phyloP scores from a whole-genome alignment of 2,888 invertebrate species.

The Cryptus armator region DNA sequence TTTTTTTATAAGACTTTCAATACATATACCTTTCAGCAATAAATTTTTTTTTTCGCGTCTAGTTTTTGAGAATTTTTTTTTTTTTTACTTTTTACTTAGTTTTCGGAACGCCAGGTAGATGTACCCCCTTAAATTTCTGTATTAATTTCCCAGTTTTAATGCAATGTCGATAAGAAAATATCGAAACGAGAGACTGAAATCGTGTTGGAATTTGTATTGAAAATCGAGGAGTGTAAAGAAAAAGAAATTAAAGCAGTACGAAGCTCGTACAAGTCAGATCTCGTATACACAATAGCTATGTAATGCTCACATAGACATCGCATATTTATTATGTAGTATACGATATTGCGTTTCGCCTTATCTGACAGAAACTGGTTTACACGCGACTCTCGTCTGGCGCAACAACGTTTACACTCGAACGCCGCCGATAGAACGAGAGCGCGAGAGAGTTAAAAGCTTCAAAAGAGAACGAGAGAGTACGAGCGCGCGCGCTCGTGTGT shows the following conservation, averaged over 20 bases:
- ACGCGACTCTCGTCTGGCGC: slow-evolving; percentile 47
- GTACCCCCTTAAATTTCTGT: background rate
- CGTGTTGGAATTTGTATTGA: slow-evolving; percentile 22
- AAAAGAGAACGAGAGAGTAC: slow-evolving; percentile 53
- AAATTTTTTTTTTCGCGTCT: too few species aligned
- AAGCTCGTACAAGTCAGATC: slow-evolving; percentile 20
- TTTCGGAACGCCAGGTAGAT: too few species aligned
- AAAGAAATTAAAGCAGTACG: slow-evolving; percentile 14
- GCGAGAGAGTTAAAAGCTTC: slow-evolving; percentile 29
- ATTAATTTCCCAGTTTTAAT: background rate
- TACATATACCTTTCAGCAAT: background rate
- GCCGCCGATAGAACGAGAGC: slow-evolving; percentile 30
- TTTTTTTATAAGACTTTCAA: background rate
- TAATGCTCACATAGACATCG: background rate
- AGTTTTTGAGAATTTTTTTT: too few species aligned
- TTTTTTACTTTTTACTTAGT: too few species aligned
- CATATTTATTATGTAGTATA: slow-evolving; percentile 20
- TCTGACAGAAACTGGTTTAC: slow-evolving; percentile 56
- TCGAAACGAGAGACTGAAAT: slow-evolving; percentile 28
- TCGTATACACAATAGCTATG: slow-evolving; percentile 19
- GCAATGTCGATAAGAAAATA: slow-evolving; percentile 7
- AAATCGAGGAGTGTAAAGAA: background rate
- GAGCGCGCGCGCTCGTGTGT: slow-evolving; percentile 60
- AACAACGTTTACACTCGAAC: slow-evolving; percentile 71
- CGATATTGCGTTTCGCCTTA: slow-evolving; percentile 40